Conservation (phyloP, 2,797 vertebrate genomes). For the Chaetophractus vellerosus region DNA sequence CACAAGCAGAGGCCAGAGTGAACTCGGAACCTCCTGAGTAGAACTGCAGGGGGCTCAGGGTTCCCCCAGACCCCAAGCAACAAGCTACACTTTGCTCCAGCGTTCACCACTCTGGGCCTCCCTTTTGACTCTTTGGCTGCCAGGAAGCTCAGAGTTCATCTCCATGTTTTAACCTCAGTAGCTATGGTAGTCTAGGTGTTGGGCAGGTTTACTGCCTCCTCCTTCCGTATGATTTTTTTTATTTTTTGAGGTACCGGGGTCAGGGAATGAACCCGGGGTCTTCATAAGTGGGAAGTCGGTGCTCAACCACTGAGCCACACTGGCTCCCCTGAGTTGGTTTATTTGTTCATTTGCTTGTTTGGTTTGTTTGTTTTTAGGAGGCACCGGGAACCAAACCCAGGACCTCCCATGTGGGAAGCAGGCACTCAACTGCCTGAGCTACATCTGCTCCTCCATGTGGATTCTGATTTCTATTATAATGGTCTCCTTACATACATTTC, state of each 20-base stretch:
- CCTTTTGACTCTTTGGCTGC: neutral
- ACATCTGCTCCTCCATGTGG: too few relatives aligned
- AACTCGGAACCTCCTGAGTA: neutral
- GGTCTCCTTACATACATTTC: neutral
- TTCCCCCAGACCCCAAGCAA: neutral
- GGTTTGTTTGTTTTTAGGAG: too few relatives aligned
- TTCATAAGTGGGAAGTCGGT: too few relatives aligned
- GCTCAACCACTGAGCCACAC: too few relatives aligned
- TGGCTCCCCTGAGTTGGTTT: too few relatives aligned
- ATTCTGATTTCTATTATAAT: slow-evolving; percentile 12
- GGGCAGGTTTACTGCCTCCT: neutral
- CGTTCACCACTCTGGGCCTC: neutral
- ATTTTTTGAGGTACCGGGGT: too few relatives aligned
- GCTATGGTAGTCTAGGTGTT: neutral
- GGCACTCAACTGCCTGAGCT: too few relatives aligned
- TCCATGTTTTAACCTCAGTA: neutral
- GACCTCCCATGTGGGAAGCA: too few relatives aligned
- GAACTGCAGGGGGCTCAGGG: neutral
- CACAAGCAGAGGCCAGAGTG: neutral
- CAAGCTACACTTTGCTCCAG: neutral
- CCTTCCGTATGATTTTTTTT: neutral
- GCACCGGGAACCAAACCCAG: too few relatives aligned
- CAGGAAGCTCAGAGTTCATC: neutral
- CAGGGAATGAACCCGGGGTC: too few relatives aligned
- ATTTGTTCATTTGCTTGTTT: too few relatives aligned